Conservation (phyloP, 1,140 invertebrate species). For the Bombus difficillimus region DNA sequence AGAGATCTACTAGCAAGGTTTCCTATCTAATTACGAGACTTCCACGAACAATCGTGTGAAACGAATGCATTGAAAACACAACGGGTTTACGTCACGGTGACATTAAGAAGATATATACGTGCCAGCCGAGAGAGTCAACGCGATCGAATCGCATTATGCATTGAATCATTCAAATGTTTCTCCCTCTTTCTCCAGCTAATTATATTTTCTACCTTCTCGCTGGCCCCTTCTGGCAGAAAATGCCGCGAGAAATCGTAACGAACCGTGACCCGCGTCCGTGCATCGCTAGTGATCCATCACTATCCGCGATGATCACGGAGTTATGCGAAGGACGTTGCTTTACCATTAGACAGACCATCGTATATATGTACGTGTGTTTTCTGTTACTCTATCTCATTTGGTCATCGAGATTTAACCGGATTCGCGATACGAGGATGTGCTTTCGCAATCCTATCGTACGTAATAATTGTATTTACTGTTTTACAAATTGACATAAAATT, state of each 20-base stretch:
- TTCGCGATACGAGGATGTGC: not conserved
- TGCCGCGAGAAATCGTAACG: slow-evolving; percentile 72
- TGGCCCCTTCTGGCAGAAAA: slow-evolving; percentile 42
- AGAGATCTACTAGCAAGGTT: slow-evolving; percentile 21
- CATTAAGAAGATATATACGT: slow-evolving; percentile 48
- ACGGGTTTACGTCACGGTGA: slow-evolving; percentile 50
- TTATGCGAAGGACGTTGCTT: slow-evolving; percentile 74
- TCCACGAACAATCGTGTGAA: slow-evolving; percentile 49
- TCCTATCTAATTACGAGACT: slow-evolving; percentile 32
- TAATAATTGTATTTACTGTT: not conserved
- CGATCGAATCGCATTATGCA: slow-evolving; percentile 43
- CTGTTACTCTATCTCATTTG: slow-evolving; percentile 25
- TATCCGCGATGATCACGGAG: slow-evolving; percentile 71
- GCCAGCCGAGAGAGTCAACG: slow-evolving; percentile 23
- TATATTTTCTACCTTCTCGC: slow-evolving; percentile 38
- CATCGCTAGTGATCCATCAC: slow-evolving; percentile 72
- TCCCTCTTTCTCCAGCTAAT: slow-evolving; percentile 31
- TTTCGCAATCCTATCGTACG: not conserved
- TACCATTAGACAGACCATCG: slow-evolving; percentile 51
- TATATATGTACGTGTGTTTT: not conserved
- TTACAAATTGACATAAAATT: not conserved
- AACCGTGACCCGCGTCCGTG: slow-evolving; percentile 61
- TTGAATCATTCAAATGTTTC: slow-evolving; percentile 51
- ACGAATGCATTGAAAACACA: slow-evolving; percentile 38
- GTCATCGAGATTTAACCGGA: slow-evolving; percentile 21